A percentile compares a stretch with the other conserved stretches of the same genome.
phyloP scores from a whole-genome alignment of 2,888 invertebrate species.

The Strigamia crassipes region DNA sequence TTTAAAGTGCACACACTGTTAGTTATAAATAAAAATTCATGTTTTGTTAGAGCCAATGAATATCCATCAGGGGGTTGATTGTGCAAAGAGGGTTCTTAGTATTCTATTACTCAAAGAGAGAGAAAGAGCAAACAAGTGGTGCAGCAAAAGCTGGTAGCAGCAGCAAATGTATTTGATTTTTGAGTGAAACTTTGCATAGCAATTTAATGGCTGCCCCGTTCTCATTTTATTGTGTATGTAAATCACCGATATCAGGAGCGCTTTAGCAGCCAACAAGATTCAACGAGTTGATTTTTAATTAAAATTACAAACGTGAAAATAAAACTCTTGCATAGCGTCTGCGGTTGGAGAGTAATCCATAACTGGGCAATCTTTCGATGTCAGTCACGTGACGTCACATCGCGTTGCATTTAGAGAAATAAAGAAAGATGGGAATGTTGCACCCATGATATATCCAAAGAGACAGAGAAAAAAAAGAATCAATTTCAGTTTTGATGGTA shows the following conservation, averaged over 20 bases:
- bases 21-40: constrained; percentile 38
- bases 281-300: constrained; percentile 42
- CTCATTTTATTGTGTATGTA: constrained; percentile 42
- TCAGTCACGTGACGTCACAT: neutral
- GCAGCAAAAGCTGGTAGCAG: constrained; percentile 42
- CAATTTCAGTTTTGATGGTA: no score
- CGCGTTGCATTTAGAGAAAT: neutral
- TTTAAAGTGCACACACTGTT: constrained; percentile 20
- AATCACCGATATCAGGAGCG: constrained; percentile 35
- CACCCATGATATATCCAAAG: no score
- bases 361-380: neutral
- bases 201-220: constrained; percentile 37
- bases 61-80: constrained; percentile 39
- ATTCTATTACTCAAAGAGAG: constrained; percentile 34
- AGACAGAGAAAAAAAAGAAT: no score
- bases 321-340: neutral
- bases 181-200: constrained; percentile 42
- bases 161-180: constrained; percentile 42
- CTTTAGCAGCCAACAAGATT: constrained; percentile 35
- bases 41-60: constrained; percentile 42
- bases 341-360: constrained; percentile 11
- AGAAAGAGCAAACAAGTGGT: constrained; percentile 40
- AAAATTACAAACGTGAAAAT: constrained; percentile 40
- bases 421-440: neutral
- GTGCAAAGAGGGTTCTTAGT: constrained; percentile 42